Base-by-base conservation (phyloP, 2,797 vertebrate species). In the Acipenser oxyrinchus region DNA sequence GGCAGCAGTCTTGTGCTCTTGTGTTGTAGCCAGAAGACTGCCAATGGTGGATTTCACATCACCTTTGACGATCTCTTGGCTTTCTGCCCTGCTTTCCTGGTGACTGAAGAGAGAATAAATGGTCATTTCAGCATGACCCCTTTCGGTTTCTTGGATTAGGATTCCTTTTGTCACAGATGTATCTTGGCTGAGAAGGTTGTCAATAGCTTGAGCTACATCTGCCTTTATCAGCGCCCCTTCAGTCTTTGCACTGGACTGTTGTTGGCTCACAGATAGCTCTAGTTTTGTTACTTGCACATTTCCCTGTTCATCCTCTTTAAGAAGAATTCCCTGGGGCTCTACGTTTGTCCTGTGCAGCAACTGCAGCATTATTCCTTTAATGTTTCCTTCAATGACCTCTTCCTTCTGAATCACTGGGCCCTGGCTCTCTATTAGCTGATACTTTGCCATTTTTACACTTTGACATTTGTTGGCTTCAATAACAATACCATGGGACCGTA, bases 301-400 rank as follows among this genome's bases (percentile, higher is more conserved):
- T 15, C 92, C 88, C 2, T 77, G 70, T 15, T 74, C 77, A 63
- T 89, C 88, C 72, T 96, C 94, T 77, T 92, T 92, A 11, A 98
- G 79, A 67, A 96, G 84, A 53, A 82, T 72, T 2, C 95, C 90
- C 68, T 87, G 85, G 61, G 82, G 80, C 71, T 90, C 91, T 51
- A 95, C 75, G 0, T 94, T 89, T 52, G 87, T 81, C 64, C 91
- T 85, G 53, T 87, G 88, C 51, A 98, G 81, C 55, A 95, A 73
- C 73, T 95, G 94, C 48, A 92, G 68, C 73, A 98, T 83, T 15
- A 97, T 91, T 72, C 92, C 92, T 78, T 94, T 92, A 48, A 94
- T 86, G 68, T 93, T 93, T 0, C 94, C 95, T 71, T 87, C 88
- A 69, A 93, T 87, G 50, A 92, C 78, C 67, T 94, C 91, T 53